A percentile compares a stretch with the other conserved stretches of the same genome.
phyloP scores from a whole-genome alignment of 2,113 vertebrate species.

The Larimichthys polyactis region DNA sequence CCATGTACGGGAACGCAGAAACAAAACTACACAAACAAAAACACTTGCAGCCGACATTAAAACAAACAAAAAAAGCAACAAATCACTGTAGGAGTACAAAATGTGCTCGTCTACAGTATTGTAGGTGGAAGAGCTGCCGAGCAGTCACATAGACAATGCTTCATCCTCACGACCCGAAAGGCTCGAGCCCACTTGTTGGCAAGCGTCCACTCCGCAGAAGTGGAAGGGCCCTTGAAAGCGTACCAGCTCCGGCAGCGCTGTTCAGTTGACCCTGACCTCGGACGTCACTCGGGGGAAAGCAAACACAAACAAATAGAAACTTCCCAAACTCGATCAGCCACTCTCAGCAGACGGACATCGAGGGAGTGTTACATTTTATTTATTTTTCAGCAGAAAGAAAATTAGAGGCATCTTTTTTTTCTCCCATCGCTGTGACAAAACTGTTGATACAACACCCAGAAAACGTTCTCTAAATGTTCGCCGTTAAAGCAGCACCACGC shows the following conservation, averaged over 20 bases:
- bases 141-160: slow-evolving; percentile 33
- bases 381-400: not conserved
- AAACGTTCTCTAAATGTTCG: no score
- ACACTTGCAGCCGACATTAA: not conserved
- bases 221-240: slow-evolving; percentile 7
- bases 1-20: not conserved
- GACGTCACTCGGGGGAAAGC: not conserved
- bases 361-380: not conserved
- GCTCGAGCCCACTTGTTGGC: slow-evolving; percentile 49
- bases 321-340: not conserved
- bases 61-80: slow-evolving; percentile 5
- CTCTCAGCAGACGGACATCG: not conserved
- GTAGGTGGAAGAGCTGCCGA: slow-evolving; percentile 15
- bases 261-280: not conserved
- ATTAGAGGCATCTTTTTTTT: not conserved
- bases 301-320: not conserved
- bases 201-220: slow-evolving; percentile 11
- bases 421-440: not conserved
- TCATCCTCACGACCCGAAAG: slow-evolving; percentile 8
- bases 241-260: not conserved
- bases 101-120: not conserved
- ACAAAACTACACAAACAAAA: not conserved
- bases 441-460: not conserved
- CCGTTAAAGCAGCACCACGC: no score
- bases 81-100: slow-evolving; percentile 15